Percentiles rank a stretch among this genome's conserved stretches.
Evolutionary conservation across 2,888 invertebrate genomes (phyloP).

Genomic region (Cheilosia impressa): DNA sequence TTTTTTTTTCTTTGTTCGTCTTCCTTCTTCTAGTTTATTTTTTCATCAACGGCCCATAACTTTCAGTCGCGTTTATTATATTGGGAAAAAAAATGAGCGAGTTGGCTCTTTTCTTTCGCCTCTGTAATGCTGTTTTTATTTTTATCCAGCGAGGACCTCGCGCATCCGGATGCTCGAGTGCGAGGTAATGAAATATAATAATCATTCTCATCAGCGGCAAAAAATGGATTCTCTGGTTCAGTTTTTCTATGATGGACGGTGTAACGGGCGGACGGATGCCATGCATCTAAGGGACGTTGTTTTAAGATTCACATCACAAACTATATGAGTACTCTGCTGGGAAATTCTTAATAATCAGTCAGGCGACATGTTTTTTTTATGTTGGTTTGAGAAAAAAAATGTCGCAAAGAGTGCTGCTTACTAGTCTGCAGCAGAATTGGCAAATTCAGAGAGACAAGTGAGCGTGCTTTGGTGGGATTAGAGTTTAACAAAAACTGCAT

Average conservation of each 20-base stretch:
- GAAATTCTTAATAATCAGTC: constrained; percentile 22
- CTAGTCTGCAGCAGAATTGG: too few species aligned
- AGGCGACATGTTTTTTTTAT: background rate
- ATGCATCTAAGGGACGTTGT: constrained; percentile 15
- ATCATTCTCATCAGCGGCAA: constrained; percentile 43
- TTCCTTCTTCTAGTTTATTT: constrained; percentile 7
- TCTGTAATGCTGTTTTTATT: constrained; percentile 13
- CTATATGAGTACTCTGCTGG: constrained; percentile 6
- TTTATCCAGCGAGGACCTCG: constrained; percentile 12
- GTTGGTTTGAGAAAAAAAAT: too few species aligned
- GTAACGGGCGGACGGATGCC: background rate
- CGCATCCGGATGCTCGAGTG: background rate
- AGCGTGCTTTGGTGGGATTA: too few species aligned
- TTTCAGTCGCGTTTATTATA: constrained; percentile 37
- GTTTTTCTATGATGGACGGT: constrained; percentile 30
- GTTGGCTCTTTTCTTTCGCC: background rate
- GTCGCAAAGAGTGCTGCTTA: too few species aligned
- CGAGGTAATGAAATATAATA: constrained; percentile 51
- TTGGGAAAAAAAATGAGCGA: constrained; percentile 21
- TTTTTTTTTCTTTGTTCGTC: background rate
- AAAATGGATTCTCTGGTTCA: constrained; percentile 46
- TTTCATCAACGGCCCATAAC: constrained; percentile 50
- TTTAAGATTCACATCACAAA: constrained; percentile 43
- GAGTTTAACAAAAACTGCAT: too few species aligned
- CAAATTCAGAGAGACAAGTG: too few species aligned